phyloP scores from a whole-genome alignment of 2,888 invertebrate genomes.

The Brachyptera putata region DNA sequence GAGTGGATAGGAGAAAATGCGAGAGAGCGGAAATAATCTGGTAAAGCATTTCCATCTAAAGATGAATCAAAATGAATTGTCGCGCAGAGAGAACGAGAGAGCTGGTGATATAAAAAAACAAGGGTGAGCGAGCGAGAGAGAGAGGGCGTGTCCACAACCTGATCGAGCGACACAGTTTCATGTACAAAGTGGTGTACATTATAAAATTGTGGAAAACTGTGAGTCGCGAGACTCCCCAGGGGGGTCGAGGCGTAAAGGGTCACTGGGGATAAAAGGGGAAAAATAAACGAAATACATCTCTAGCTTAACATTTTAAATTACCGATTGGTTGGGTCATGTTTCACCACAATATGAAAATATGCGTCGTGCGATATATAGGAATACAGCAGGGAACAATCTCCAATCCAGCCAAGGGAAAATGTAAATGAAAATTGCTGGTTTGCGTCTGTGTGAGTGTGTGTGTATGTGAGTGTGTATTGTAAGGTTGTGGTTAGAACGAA shows the following conservation, averaged over 20 bases:
- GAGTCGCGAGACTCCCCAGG: slow-evolving; percentile 3
- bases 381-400: slow-evolving; percentile 22
- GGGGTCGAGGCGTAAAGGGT: slow-evolving; percentile 9
- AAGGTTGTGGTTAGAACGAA: slow-evolving; percentile 21
- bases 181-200: background rate
- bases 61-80: slow-evolving; percentile 16
- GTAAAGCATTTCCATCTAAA: background rate
- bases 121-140: background rate
- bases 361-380: slow-evolving; percentile 17
- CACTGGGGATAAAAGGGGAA: slow-evolving; percentile 13
- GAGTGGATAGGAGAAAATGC: background rate
- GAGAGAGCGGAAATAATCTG: slow-evolving; percentile 9
- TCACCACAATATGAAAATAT: slow-evolving; percentile 29
- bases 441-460: too few relatives aligned
- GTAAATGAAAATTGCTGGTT: slow-evolving; percentile 30
- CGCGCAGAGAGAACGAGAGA: background rate
- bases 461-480: too few relatives aligned
- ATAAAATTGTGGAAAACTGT: slow-evolving; percentile 15
- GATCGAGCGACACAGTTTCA: slow-evolving; percentile 1
- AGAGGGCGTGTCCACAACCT: too few relatives aligned
- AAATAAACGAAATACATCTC: slow-evolving; percentile 22
- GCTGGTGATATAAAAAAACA: background rate
- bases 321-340: slow-evolving; percentile 29
- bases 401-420: slow-evolving; percentile 23
- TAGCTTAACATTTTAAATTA: slow-evolving; percentile 20